These are phyloP conservation scores for Margaritifera margaritifera DNA, from an alignment of 2,888 invertebrate species.

Conservation along the genomic window DNA sequence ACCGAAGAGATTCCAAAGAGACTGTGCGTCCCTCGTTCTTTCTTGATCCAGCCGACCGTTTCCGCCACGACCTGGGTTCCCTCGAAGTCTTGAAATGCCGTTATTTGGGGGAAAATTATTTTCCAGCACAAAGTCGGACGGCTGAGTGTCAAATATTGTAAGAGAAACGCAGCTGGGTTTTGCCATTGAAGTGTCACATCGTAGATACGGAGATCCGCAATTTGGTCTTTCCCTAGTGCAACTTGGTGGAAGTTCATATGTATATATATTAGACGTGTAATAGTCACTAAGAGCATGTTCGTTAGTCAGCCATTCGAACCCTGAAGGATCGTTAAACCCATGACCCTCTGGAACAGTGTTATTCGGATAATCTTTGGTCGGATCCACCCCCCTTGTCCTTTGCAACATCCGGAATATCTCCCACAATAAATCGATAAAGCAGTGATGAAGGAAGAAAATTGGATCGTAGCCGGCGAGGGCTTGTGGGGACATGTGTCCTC, in stretches of 20 bases:
- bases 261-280: slow-evolving; percentile 44
- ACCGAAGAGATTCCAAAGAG: too few relatives aligned
- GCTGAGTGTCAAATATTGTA: slow-evolving; percentile 38
- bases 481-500: slow-evolving; percentile 66
- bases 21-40: too few relatives aligned
- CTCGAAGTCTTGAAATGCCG: slow-evolving; percentile 31
- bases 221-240: slow-evolving; percentile 29
- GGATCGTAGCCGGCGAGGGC: slow-evolving; percentile 69
- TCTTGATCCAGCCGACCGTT: neutral
- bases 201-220: slow-evolving; percentile 40
- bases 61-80: slow-evolving; percentile 13
- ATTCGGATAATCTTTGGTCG: slow-evolving; percentile 40
- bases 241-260: slow-evolving; percentile 43
- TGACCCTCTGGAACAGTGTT: slow-evolving; percentile 30
- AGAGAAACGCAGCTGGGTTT: slow-evolving; percentile 40
- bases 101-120: slow-evolving; percentile 12
- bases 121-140: too few relatives aligned
- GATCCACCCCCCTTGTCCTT: slow-evolving; percentile 32
- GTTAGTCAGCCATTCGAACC: slow-evolving; percentile 38
- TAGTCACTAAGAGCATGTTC: slow-evolving; percentile 46
- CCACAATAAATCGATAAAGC: slow-evolving; percentile 70
- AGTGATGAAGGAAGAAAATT: slow-evolving; percentile 68
- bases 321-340: slow-evolving; percentile 31
- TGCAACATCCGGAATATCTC: slow-evolving; percentile 56
- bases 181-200: slow-evolving; percentile 36